Conservation (phyloP, 2,888 invertebrate genomes). For the Apeira syringaria region DNA sequence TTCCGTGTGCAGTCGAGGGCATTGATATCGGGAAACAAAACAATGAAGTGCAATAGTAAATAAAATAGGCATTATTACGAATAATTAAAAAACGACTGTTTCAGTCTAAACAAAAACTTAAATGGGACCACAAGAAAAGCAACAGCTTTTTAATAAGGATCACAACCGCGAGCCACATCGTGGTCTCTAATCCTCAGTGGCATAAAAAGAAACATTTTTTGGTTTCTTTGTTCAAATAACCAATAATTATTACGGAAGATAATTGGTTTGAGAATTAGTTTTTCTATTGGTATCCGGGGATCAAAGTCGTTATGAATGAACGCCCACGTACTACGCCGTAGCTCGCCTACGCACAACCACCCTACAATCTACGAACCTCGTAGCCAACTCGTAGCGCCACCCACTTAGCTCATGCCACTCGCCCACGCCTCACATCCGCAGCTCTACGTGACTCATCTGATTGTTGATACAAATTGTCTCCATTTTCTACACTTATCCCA, state of each 20-base stretch:
- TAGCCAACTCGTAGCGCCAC: neutral
- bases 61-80: too few relatives aligned
- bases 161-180: too few relatives aligned
- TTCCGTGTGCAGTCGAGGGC: slow-evolving; percentile 6
- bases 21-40: slow-evolving; percentile 11
- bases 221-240: too few relatives aligned
- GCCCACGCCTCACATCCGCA: slow-evolving; percentile 30
- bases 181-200: too few relatives aligned
- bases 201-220: too few relatives aligned
- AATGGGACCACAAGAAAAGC: too few relatives aligned
- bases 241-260: too few relatives aligned
- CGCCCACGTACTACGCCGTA: slow-evolving; percentile 49
- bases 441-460: slow-evolving; percentile 19
- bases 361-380: slow-evolving; percentile 26
- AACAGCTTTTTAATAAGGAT: too few relatives aligned
- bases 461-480: slow-evolving; percentile 8
- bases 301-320: slow-evolving; percentile 38
- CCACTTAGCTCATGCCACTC: slow-evolving; percentile 30
- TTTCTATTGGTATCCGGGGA: neutral
- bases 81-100: too few relatives aligned
- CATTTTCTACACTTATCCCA: slow-evolving; percentile 1
- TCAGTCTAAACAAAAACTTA: too few relatives aligned
- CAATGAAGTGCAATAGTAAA: slow-evolving; percentile 9
- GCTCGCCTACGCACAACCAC: slow-evolving; percentile 51
- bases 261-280: too few relatives aligned